Evolutionary conservation across 2,888 invertebrate genomes (phyloP), one percentile per base, ranked within the genome.

Genomic region (Heliconius ismenius): DNA sequence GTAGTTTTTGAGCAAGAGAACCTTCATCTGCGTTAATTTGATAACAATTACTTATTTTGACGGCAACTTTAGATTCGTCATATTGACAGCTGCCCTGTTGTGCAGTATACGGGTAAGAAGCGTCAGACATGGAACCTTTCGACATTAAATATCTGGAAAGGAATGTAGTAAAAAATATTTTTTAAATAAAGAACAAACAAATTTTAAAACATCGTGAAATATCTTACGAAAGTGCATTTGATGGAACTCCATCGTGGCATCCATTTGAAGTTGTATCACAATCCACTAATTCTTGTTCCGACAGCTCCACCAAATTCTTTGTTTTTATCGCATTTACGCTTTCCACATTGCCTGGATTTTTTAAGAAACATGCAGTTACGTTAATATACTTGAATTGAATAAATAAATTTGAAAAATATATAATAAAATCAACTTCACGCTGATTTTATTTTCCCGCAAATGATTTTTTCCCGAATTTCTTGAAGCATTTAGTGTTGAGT

Each of bases 41-140:
- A 21, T 36, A 15, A 26, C 76, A 76, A 49, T 54, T 36, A 9
- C 6, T 32, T 54, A 70, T 32, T 54, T 24, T 49, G 4, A 76
- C 39, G 24, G 63, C n/a, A 9, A 70, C 70, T 18, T 49, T 70
- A 32, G n/a, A 18, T 26, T 11, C 2, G 54, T 74, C 26, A 43
- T 64, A 77, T 43, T 7, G 39, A 43, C 77, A 77, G 6, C 24
- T 32, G 18, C 43, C 70, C 28, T 74, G 28, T 9, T 11, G 2
- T n/a, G 24, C 60, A 28, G 3, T 13, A 64, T 77, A 77, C 4
- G 77, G 74, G 43, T 77, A 77, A 15, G 21, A n/a, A 13, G 64
- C 13, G 26, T 74, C 64, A 58, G 39, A 15, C n/a, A 77, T 77
- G 1, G 74, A 18, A 54, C 74, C 77, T 3, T 69, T 58, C n/a